Evolutionary conservation across 1,140 invertebrate species (phyloP).

Genomic region (Sipha flava): DNA sequence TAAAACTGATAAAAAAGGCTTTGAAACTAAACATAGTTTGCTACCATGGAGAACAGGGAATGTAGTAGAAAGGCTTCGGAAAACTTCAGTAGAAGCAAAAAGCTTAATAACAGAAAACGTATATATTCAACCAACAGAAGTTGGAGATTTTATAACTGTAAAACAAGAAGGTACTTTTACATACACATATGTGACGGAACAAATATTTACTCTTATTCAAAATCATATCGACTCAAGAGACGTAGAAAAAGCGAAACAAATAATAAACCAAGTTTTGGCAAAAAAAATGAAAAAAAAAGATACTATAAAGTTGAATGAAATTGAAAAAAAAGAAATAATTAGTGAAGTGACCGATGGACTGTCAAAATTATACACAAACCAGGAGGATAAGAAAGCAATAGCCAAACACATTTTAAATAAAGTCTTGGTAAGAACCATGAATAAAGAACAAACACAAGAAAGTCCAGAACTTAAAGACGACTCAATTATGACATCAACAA

Average conservation of each 20-base stretch:
- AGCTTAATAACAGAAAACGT: not conserved
- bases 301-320: not conserved
- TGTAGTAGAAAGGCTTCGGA: not conserved
- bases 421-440: not conserved
- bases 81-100: not conserved
- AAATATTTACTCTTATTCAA: not conserved
- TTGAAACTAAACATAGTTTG: not conserved
- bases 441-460: not conserved
- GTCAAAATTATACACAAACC: not conserved
- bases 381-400: not conserved
- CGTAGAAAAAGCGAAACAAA: slow-evolving; percentile 29
- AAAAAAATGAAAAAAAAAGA: slow-evolving; percentile 17
- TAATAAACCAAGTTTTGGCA: slow-evolving; percentile 28
- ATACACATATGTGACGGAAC: not conserved
- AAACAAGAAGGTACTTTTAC: not conserved
- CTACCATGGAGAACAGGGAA: not conserved
- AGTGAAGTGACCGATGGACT: not conserved
- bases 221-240: not conserved
- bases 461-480: not conserved
- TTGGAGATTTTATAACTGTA: not conserved
- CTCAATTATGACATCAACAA: not conserved
- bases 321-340: not conserved
- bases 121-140: not conserved
- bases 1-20: not conserved
- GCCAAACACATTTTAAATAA: slow-evolving; percentile 4